phyloP scores from a whole-genome alignment of 1,140 invertebrate genomes.

The Halictus rubicundus region DNA sequence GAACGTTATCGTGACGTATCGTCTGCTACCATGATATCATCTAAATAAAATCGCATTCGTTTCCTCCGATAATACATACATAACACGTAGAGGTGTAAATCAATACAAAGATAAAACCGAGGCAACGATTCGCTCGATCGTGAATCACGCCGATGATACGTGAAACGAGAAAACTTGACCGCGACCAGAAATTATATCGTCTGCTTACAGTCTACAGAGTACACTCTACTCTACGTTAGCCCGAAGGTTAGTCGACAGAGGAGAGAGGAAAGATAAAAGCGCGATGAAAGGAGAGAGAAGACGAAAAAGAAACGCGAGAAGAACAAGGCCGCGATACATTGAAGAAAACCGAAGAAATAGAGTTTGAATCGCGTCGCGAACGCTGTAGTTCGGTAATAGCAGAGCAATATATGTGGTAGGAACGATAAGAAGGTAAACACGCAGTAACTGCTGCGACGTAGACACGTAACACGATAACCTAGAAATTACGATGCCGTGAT shows the following conservation, averaged over 20 bases:
- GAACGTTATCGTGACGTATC: too few species aligned
- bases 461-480: slow-evolving; percentile 3
- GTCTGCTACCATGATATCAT: too few species aligned
- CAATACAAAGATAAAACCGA: neutral
- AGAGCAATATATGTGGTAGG: too few species aligned
- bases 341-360: neutral
- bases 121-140: neutral
- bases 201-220: too few species aligned
- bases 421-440: slow-evolving; percentile 16
- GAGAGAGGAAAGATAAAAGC: neutral
- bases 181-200: neutral
- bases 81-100: too few species aligned
- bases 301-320: too few species aligned
- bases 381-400: neutral
- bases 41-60: too few species aligned
- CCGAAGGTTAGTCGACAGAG: too few species aligned
- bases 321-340: neutral
- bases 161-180: neutral
- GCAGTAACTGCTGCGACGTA: neutral
- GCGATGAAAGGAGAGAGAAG: neutral
- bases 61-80: too few species aligned
- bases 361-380: neutral
- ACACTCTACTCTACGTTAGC: too few species aligned
- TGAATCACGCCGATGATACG: neutral
- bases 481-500: slow-evolving; percentile 11